A percentile compares a stretch with the other conserved stretches of the same genome.
These are phyloP conservation scores for Cavia porcellus DNA, from an alignment of 2,113 vertebrate species.

Conservation along the genomic window DNA sequence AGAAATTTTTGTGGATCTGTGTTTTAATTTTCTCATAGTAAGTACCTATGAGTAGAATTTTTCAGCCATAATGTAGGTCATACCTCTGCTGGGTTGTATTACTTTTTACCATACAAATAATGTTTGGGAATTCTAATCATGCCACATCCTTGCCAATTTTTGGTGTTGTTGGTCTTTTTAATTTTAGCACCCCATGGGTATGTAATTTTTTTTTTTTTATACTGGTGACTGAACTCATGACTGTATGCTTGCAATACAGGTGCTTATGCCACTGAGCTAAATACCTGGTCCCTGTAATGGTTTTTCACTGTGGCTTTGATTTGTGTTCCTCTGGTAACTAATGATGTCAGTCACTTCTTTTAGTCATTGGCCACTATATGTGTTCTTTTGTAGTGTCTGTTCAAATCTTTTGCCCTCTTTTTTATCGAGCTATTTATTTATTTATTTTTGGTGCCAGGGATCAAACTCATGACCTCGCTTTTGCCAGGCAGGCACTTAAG, in stretches of 20 bases:
- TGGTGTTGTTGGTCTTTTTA: not conserved
- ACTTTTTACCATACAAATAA: not conserved
- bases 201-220: too few species aligned
- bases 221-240: too few species aligned
- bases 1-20: not conserved
- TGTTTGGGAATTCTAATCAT: not conserved
- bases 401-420: not conserved
- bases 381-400: not conserved
- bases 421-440: not conserved
- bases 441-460: too few species aligned
- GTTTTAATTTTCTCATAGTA: slow-evolving; percentile 13
- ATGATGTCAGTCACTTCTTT: not conserved
- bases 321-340: slow-evolving; percentile 13
- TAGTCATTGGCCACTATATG: not conserved
- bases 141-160: not conserved
- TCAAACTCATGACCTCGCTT: too few species aligned
- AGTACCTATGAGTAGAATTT: slow-evolving; percentile 7
- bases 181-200: not conserved
- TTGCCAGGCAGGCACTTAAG: too few species aligned
- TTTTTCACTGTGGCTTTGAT: slow-evolving; percentile 22
- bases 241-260: too few species aligned
- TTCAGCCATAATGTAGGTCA: not conserved
- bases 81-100: not conserved
- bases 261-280: too few species aligned
- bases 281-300: not conserved